These are phyloP conservation scores for Emydura subglobosa DNA, from an alignment of 2,113 vertebrate genomes.

Conservation along the genomic window DNA sequence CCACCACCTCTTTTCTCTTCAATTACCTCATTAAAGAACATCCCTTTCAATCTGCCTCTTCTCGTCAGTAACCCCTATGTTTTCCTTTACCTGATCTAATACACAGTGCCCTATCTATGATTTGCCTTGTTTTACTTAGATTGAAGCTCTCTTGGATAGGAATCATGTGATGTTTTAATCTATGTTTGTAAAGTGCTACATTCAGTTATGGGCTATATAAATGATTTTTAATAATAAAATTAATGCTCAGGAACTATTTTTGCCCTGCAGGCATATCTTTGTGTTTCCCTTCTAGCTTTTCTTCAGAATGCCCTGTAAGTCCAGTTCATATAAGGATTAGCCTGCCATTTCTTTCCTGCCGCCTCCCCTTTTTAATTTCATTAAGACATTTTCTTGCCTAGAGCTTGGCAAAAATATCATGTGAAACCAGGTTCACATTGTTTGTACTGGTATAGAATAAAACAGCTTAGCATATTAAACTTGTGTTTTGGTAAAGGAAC, in stretches of 20 bases:
- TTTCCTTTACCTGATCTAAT: neutral
- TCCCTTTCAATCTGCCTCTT: neutral
- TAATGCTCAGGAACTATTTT: neutral
- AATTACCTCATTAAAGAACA: neutral
- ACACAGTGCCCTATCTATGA: neutral
- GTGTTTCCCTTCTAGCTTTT: neutral
- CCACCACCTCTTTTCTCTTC: neutral
- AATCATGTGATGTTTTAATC: neutral
- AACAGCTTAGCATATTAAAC: constrained; percentile 5
- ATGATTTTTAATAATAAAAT: neutral
- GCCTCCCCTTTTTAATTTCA: neutral
- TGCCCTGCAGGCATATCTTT: neutral
- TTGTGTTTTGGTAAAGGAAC: neutral
- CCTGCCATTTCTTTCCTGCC: neutral
- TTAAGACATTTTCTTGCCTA: constrained; percentile 37
- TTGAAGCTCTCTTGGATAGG: neutral
- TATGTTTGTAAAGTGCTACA: neutral
- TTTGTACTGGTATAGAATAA: constrained; percentile 36
- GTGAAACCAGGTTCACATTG: neutral
- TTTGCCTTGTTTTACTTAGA: neutral
- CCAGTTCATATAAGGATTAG: neutral
- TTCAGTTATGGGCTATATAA: neutral
- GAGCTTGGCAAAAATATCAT: constrained; percentile 23
- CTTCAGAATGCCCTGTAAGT: neutral
- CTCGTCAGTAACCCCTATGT: neutral